Conservation (phyloP, 2,888 invertebrate genomes). For the Druceiella hillmani region DNA sequence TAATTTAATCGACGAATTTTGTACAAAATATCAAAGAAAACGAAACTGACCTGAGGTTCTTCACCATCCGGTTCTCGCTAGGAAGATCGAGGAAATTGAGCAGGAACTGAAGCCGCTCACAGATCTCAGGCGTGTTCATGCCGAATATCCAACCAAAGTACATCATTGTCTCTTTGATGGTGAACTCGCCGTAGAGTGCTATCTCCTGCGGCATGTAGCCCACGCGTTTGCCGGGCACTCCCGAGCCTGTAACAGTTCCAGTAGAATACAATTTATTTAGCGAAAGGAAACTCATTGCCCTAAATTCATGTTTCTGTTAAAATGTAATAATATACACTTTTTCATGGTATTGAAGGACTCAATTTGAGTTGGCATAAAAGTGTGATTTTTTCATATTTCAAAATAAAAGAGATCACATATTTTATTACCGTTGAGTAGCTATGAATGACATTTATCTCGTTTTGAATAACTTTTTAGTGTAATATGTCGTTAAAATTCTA, state of each 20-base stretch:
- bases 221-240: constrained; percentile 90
- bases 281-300: no score
- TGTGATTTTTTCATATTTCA: no score
- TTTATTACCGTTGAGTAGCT: no score
- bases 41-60: constrained; percentile 43
- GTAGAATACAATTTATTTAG: no score
- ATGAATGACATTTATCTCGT: no score
- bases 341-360: no score
- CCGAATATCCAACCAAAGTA: constrained; percentile 96
- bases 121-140: constrained; percentile 79
- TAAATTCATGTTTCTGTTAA: no score
- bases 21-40: background rate
- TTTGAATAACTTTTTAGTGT: no score
- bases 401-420: no score
- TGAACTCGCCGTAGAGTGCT: constrained; percentile 86
- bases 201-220: constrained; percentile 97
- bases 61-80: constrained; percentile 67
- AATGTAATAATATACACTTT: no score
- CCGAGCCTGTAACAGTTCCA: constrained; percentile 55
- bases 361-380: no score
- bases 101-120: constrained; percentile 76
- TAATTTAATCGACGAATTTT: background rate
- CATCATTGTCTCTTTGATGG: constrained; percentile 92
- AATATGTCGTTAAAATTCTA: no score
- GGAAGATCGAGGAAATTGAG: constrained; percentile 89